Conservation (phyloP, 1,140 invertebrate genomes). For the Chironomus striatipennis region DNA sequence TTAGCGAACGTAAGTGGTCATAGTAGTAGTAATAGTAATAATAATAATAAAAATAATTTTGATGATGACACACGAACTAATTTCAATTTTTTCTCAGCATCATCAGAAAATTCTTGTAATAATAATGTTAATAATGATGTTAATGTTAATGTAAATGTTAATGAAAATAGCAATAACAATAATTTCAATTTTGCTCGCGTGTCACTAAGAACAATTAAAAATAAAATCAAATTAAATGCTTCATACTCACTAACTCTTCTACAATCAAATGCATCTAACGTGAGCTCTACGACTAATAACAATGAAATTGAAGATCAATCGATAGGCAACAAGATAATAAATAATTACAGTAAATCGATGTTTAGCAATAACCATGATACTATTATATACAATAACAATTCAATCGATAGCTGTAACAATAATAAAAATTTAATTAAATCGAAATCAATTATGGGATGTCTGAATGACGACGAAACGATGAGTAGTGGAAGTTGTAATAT, state of each 20-base stretch:
- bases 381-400: conserved; percentile 18
- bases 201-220: conserved; percentile 27
- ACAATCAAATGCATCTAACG: conserved; percentile 17
- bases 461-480: neutral
- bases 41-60: neutral
- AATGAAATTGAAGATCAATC: neutral
- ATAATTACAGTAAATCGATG: conserved; percentile 6
- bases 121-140: conserved; percentile 28
- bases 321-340: neutral
- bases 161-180: conserved; percentile 7
- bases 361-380: conserved; percentile 18
- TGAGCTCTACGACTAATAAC: neutral
- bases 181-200: neutral
- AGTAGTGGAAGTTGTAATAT: neutral
- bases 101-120: conserved; percentile 12
- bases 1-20: conserved; percentile 12
- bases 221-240: conserved; percentile 20
- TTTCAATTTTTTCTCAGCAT: conserved; percentile 21
- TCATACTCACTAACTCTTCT: conserved; percentile 18
- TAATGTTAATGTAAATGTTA: conserved; percentile 23
- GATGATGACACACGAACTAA: neutral
- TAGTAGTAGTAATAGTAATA: neutral
- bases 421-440: conserved; percentile 24
- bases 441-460: conserved; percentile 19
- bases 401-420: neutral